A percentile compares a stretch with the other conserved stretches of the same genome.
Conservation (phyloP, 1,140 invertebrate genomes). For the Drosophila cardini region DNA sequence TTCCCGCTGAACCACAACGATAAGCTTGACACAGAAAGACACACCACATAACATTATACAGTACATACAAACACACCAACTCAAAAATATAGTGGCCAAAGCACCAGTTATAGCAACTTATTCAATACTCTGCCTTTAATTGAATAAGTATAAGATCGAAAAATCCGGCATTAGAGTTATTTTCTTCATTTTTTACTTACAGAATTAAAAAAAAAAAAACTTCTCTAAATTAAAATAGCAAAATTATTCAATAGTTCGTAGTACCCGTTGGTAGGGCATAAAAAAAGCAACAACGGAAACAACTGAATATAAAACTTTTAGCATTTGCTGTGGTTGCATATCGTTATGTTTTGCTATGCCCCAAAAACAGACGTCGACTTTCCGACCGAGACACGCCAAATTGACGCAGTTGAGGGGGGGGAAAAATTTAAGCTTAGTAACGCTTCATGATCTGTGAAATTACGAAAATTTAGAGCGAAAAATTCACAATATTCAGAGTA, state of each 20-base stretch:
- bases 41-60: constrained; percentile 24
- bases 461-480: constrained; percentile 39
- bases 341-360: constrained; percentile 28
- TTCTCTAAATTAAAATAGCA: background rate
- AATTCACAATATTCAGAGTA: constrained; percentile 30
- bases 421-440: constrained; percentile 3
- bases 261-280: background rate
- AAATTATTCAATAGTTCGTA: background rate
- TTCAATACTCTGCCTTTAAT: too few relatives aligned
- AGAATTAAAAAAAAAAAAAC: too few relatives aligned
- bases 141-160: too few relatives aligned
- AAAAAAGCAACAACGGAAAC: background rate
- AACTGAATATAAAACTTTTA: constrained; percentile 38
- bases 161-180: too few relatives aligned
- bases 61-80: constrained; percentile 1
- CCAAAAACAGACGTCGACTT: constrained; percentile 11
- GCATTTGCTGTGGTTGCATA: constrained; percentile 57
- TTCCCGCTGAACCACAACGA: constrained; percentile 36
- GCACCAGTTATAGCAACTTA: constrained; percentile 17
- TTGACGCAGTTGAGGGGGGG: background rate
- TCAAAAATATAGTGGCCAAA: constrained; percentile 24
- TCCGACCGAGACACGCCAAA: background rate
- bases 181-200: too few relatives aligned
- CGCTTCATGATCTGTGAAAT: constrained; percentile 41
- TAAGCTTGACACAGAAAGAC: constrained; percentile 51